A percentile compares a stretch with the other conserved stretches of the same genome.
phyloP scores from a whole-genome alignment of 2,113 vertebrate genomes.

The Bufo gargarizans region DNA sequence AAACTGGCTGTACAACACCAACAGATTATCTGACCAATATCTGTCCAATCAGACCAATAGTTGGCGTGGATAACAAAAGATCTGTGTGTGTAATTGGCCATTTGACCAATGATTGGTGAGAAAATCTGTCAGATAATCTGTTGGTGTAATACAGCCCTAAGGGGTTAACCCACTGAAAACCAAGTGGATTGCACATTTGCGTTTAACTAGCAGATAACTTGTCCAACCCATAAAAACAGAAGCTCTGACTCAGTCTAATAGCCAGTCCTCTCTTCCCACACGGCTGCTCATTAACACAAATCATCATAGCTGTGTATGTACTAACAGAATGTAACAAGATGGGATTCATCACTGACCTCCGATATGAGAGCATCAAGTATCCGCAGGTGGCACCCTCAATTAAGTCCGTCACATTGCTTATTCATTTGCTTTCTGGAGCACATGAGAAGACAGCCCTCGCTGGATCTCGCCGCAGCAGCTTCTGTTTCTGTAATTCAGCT shows the following conservation, averaged over 20 bases:
- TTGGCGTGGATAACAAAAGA: too few relatives aligned
- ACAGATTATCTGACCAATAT: too few relatives aligned
- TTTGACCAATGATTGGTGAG: too few relatives aligned
- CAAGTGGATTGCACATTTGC: not conserved
- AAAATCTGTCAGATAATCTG: too few relatives aligned
- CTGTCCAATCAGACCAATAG: too few relatives aligned
- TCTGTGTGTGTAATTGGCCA: too few relatives aligned
- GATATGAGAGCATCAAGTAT: not conserved
- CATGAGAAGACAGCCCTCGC: not conserved
- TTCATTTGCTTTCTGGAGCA: not conserved
- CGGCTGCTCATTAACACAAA: not conserved
- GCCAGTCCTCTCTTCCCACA: not conserved
- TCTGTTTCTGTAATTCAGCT: conserved; percentile 33
- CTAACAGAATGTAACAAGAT: not conserved
- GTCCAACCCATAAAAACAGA: not conserved
- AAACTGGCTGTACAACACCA: too few relatives aligned
- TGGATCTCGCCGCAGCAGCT: not conserved
- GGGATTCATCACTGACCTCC: not conserved
- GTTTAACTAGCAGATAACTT: not conserved
- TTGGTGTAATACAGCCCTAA: too few relatives aligned
- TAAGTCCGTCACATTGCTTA: not conserved
- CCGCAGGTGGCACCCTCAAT: not conserved
- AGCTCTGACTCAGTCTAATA: not conserved
- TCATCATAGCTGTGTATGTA: not conserved
- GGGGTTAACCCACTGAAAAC: not conserved